Conservation (phyloP, 2,797 vertebrate genomes). For the Myotis vivesi region DNA sequence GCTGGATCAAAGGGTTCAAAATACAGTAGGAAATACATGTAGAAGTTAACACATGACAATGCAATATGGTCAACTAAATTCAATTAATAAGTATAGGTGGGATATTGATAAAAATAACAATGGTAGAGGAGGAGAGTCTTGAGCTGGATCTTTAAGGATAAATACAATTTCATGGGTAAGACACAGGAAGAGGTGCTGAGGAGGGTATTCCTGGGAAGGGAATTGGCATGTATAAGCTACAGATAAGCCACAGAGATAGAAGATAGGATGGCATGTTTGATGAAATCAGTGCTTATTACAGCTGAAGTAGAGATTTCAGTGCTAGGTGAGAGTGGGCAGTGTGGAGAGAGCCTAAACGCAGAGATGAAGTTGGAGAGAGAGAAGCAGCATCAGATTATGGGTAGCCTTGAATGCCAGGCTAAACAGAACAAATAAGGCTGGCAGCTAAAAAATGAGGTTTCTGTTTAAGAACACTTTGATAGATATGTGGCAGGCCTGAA, state of each 20-base stretch:
- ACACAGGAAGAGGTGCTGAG: not conserved
- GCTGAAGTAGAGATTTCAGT: not conserved
- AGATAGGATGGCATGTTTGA: not conserved
- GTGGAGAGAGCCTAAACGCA: not conserved
- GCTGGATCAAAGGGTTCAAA: not conserved
- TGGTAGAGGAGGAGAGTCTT: not conserved
- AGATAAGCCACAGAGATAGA: not conserved
- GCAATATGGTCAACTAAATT: not conserved
- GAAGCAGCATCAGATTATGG: not conserved
- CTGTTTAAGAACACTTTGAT: not conserved
- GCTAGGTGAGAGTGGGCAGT: not conserved
- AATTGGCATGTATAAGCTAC: not conserved
- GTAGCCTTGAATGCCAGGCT: not conserved
- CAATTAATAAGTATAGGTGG: not conserved
- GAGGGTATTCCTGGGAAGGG: not conserved
- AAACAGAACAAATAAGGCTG: not conserved
- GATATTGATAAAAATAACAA: not conserved
- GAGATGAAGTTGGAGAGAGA: not conserved
- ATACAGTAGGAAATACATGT: not conserved
- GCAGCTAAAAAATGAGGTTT: not conserved
- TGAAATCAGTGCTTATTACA: not conserved
- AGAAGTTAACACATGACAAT: not conserved
- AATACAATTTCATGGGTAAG: not conserved
- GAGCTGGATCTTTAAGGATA: not conserved
- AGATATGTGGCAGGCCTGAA: not conserved